A percentile compares a stretch with the other conserved stretches of the same genome.
phyloP scores from a whole-genome alignment of 2,888 invertebrate species.

The Lymantria monacha region DNA sequence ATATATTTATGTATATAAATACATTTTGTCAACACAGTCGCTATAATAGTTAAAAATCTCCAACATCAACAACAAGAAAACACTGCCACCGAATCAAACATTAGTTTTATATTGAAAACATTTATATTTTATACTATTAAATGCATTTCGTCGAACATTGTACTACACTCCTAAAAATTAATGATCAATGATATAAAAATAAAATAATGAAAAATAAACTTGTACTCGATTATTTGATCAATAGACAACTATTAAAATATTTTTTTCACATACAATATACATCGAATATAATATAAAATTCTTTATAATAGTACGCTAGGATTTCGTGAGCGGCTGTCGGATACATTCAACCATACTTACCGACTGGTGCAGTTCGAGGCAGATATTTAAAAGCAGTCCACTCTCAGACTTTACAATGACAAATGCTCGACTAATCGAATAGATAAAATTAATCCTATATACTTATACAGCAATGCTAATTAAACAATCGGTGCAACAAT shows the following conservation, averaged over 20 bases:
- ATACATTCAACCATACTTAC: not conserved
- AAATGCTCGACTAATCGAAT: too few relatives aligned
- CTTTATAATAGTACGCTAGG: conserved; percentile 47
- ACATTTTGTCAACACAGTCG: too few relatives aligned
- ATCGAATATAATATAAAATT: conserved; percentile 70
- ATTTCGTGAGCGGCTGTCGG: conserved; percentile 26
- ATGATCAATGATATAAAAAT: conserved; percentile 43
- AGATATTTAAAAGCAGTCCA: too few relatives aligned
- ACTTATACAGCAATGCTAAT: too few relatives aligned
- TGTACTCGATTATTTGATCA: conserved; percentile 62
- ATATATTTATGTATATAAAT: too few relatives aligned
- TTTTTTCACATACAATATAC: conserved; percentile 71
- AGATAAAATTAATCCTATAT: too few relatives aligned
- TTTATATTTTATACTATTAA: conserved; percentile 62
- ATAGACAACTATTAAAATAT: conserved; percentile 67
- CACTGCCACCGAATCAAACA: conserved; percentile 40
- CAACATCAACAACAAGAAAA: conserved; percentile 41
- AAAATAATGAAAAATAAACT: conserved; percentile 37
- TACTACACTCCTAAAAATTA: conserved; percentile 55
- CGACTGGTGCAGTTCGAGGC: too few relatives aligned
- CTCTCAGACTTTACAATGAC: too few relatives aligned
- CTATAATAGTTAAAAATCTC: conserved; percentile 4
- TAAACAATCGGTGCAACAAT: too few relatives aligned
- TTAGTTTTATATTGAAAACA: conserved; percentile 41
- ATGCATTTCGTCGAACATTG: conserved; percentile 67